Base-by-base conservation (phyloP, 64 coral and sea anemone species). In the Exaiptasia diaphana region DNA sequence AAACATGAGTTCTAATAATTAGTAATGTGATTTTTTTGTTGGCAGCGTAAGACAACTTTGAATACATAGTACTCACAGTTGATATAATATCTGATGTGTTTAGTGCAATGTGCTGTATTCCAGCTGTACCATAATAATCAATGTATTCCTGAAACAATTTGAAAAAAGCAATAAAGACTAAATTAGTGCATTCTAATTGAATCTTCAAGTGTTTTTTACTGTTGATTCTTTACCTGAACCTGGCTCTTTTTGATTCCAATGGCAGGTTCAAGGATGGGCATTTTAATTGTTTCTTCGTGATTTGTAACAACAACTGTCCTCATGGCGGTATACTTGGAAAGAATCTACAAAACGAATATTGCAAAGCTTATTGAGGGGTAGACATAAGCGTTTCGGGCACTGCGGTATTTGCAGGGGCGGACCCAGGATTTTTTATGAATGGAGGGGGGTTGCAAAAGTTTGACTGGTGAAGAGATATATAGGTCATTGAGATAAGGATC, bases 241-340 rank as follows among this genome's bases (percentile, higher is more conserved):
- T 99, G 95, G 49, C 95, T 99, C 12, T 99, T 99, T 22, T 40
- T 79, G n/a, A 85, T 88, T 9, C 95, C 95, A 18, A 67, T 71
- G 37, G 95, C 95, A 60, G 95, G 95, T 93, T 99, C 95, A 89
- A 93, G 92, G 29, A 99, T 77, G 3, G 95, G 95, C 74, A 99
- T 26, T 73, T 99, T 99, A 7, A 99, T 88, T 15, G 90, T 99
- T 52, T 99, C 89, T 30, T 99, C 95, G 26, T 80, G 93, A 80
- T 97, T 97, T 41, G 94, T 91, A 24, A 97, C 78, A 37, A 97
- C 94, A 76, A 87, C 85, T 17, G 94, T 92, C 6, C 94, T 63
- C 33, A 97, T 65, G 4, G 94, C 71, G 53, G 89, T 97, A 74
- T 92, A 97, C 34, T 91, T 67, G n/a, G 89, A 92, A 68, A 88